phyloP scores from a whole-genome alignment of 2,888 invertebrate species.

The Drosophila maculinotata region DNA sequence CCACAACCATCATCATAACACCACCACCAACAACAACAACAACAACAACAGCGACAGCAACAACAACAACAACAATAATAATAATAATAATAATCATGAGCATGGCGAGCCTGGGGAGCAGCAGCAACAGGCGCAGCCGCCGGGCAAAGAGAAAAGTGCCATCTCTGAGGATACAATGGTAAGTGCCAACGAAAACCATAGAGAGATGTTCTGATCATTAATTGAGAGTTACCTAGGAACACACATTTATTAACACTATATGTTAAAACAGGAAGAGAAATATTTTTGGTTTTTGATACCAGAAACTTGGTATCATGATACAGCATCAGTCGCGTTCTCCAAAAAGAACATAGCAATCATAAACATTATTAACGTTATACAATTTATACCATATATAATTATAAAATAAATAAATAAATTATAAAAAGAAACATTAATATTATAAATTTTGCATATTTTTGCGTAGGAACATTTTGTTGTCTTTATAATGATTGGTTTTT shows the following conservation, averaged over 20 bases:
- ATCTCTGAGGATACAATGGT: constrained; percentile 65
- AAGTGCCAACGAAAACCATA: constrained; percentile 16
- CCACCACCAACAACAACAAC: not conserved
- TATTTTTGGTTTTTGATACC: constrained; percentile 3
- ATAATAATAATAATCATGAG: constrained; percentile 18
- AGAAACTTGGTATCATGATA: too few relatives aligned
- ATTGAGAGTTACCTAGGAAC: too few relatives aligned
- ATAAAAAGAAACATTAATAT: too few relatives aligned
- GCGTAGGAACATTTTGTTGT: too few relatives aligned
- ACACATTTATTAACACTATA: too few relatives aligned
- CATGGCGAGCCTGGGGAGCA: constrained; percentile 26
- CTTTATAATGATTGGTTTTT: not conserved
- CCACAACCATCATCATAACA: constrained; percentile 31
- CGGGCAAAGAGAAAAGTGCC: constrained; percentile 25
- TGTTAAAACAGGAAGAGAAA: constrained; percentile 9
- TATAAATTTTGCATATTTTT: too few relatives aligned
- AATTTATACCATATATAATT: too few relatives aligned
- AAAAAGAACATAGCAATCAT: too few relatives aligned
- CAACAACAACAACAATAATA: constrained; percentile 29
- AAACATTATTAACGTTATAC: too few relatives aligned
- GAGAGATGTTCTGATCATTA: not conserved
- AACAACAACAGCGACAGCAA: not conserved
- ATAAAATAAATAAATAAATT: too few relatives aligned
- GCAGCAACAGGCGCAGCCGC: constrained; percentile 5
- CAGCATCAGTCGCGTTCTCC: too few relatives aligned